phyloP scores from a whole-genome alignment of 2,797 vertebrate genomes.

The Enteromius mattozi region DNA sequence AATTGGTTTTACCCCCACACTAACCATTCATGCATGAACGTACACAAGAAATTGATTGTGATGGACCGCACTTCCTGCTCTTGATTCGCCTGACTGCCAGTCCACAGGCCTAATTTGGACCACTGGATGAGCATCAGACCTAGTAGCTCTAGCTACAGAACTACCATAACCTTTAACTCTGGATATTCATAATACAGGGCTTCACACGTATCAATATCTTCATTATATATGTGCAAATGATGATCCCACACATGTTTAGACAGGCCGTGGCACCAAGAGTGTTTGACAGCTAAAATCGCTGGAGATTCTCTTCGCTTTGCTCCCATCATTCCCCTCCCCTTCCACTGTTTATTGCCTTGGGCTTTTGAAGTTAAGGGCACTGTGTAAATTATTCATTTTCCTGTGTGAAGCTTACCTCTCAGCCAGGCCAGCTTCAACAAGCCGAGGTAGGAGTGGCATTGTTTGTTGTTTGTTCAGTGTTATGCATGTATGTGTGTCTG shows the following conservation, averaged over 20 bases:
- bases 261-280: not conserved
- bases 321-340: constrained; percentile 43
- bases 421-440: constrained; percentile 69
- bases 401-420: constrained; percentile 71
- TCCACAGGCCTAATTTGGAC: constrained; percentile 45
- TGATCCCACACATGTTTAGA: constrained; percentile 26
- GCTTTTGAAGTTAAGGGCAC: constrained; percentile 78
- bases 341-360: constrained; percentile 73
- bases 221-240: constrained; percentile 16
- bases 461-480: constrained; percentile 50
- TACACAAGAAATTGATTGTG: constrained; percentile 44
- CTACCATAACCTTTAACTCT: not conserved
- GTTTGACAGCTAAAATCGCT: constrained; percentile 33
- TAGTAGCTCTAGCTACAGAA: not conserved
- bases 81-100: constrained; percentile 64
- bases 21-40: constrained; percentile 11
- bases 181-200: not conserved
- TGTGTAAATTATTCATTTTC: constrained; percentile 81
- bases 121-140: constrained; percentile 24
- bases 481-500: constrained; percentile 19
- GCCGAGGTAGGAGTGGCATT: constrained; percentile 62
- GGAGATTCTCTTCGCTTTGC: constrained; percentile 15
- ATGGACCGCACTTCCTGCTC: constrained; percentile 72
- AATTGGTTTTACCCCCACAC: constrained; percentile 7
- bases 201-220: constrained; percentile 27